These are phyloP conservation scores for Genyomyrus donnyi DNA, from an alignment of 2,113 vertebrate species.

Conservation along the genomic window DNA sequence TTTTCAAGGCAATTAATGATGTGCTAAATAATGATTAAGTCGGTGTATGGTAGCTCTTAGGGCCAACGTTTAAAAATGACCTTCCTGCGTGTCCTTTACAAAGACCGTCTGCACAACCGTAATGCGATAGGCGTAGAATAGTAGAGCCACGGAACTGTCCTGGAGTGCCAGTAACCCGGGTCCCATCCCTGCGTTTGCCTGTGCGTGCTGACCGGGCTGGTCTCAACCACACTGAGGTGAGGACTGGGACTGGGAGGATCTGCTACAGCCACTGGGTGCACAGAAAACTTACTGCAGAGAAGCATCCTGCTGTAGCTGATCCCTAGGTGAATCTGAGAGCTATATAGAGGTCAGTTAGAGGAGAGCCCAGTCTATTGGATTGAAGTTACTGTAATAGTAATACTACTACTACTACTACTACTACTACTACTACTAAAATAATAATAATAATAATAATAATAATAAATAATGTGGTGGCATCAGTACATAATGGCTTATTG, in stretches of 20 bases:
- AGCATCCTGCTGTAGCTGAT: neutral
- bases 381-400: neutral
- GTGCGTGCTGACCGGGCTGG: neutral
- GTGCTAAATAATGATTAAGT: neutral
- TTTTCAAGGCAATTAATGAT: neutral
- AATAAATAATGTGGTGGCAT: neutral
- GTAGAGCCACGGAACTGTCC: neutral
- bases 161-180: neutral
- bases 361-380: neutral
- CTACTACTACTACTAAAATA: no score
- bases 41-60: neutral
- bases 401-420: no score
- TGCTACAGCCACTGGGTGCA: neutral
- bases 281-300: neutral
- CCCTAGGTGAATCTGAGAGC: neutral
- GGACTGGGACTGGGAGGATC: neutral
- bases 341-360: neutral
- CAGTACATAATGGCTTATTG: neutral
- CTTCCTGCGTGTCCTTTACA: neutral
- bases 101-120: neutral
- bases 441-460: no score
- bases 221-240: neutral
- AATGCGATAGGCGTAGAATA: neutral
- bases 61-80: neutral
- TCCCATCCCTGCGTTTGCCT: neutral